These are phyloP conservation scores for Zygogramma bicolorata DNA, from an alignment of 2,888 invertebrate species.

Conservation along the genomic window DNA sequence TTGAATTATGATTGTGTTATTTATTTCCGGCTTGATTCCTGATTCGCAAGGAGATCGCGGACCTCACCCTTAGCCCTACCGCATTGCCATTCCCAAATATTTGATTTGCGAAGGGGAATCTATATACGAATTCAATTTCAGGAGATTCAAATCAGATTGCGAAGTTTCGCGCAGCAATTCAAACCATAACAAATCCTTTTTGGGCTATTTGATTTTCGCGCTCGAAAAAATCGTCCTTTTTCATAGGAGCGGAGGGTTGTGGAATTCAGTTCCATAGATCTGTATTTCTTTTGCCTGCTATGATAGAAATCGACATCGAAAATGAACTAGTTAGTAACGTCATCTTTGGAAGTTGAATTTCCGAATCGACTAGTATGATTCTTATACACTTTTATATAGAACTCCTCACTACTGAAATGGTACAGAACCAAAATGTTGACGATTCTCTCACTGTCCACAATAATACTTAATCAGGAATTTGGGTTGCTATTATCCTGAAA, in stretches of 20 bases:
- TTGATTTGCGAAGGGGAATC: background rate
- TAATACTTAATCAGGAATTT: too few species aligned
- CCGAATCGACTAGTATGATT: too few species aligned
- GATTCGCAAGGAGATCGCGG: background rate
- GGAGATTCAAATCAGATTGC: background rate
- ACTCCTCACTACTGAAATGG: too few species aligned
- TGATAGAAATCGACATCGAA: too few species aligned
- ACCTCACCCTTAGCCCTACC: background rate
- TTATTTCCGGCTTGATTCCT: background rate
- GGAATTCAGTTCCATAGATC: too few species aligned
- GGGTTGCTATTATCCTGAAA: too few species aligned
- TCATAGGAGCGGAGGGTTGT: background rate
- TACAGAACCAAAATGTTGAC: too few species aligned
- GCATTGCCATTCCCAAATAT: background rate
- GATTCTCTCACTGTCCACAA: too few species aligned
- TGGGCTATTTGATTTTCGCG: conserved; percentile 1
- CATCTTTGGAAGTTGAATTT: too few species aligned
- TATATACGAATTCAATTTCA: background rate
- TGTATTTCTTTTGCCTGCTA: too few species aligned
- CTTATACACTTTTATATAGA: too few species aligned
- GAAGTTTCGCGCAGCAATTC: background rate
- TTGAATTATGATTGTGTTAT: background rate
- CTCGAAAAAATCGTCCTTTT: background rate
- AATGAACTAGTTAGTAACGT: too few species aligned
- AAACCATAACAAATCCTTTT: conserved; percentile 8